These are phyloP conservation scores for Rousettus madagascariensis DNA, from an alignment of 2,797 vertebrate genomes.

Conservation along the genomic window DNA sequence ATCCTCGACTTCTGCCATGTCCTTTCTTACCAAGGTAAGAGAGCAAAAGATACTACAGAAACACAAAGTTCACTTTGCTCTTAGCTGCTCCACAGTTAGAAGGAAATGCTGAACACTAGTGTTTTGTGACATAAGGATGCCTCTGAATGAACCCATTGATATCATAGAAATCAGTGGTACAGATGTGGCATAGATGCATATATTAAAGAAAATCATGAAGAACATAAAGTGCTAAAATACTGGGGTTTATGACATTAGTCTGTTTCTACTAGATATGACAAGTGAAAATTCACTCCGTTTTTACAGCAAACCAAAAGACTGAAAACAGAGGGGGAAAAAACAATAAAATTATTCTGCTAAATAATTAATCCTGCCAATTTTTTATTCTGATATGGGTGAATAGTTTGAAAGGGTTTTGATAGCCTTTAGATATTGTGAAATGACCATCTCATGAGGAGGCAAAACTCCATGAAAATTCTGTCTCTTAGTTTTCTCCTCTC, in stretches of 20 bases:
- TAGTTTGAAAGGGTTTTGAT: not conserved
- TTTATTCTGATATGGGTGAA: not conserved
- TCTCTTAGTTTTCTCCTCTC: not conserved
- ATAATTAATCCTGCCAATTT: not conserved
- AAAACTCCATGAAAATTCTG: not conserved
- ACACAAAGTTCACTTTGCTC: not conserved
- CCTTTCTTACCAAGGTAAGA: not conserved
- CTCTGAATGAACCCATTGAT: not conserved
- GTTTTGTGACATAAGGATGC: not conserved
- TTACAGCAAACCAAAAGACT: not conserved
- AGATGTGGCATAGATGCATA: not conserved
- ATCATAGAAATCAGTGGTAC: not conserved
- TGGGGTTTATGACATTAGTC: not conserved
- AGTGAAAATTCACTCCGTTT: not conserved
- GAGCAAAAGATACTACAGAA: not conserved
- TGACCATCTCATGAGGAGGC: not conserved
- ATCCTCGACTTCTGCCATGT: not conserved
- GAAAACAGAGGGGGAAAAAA: not conserved
- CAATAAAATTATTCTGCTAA: not conserved
- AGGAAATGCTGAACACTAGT: not conserved
- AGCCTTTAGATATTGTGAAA: not conserved
- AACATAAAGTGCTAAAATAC: not conserved
- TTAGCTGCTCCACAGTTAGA: not conserved
- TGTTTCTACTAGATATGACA: not conserved
- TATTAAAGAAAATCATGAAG: not conserved